Evolutionary conservation across 1,140 invertebrate genomes (phyloP), one percentile per base, ranked within the genome.

Genomic region (Scylla paramamosain): DNA sequence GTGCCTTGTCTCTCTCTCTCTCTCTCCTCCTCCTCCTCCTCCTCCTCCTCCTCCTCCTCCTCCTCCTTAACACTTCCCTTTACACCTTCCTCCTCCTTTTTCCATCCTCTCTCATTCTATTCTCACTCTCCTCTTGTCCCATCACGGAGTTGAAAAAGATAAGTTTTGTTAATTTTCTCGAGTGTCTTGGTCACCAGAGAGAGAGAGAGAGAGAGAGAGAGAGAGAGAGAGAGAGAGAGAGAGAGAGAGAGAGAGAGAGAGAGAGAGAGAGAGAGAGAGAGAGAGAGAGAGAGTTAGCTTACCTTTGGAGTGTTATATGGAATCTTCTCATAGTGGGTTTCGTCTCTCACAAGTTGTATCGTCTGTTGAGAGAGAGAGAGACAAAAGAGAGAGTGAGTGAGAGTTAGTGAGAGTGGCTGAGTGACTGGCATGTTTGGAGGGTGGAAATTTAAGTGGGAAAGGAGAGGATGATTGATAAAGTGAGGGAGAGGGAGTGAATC

Each of bases 271-370:
- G 46, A 10, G 16, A 31, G 59, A 52, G 25, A 91, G 25, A 52
- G 29, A 31, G 48, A 52, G 10, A 59, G 45, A 32, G 45, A 10
- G 29, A 29, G 32, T n/a, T 45, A 39, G 87, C 39, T 46, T 45
- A 82, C 52, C 52, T 83, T 32, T 7, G 67, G 87, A 4, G 46
- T 29, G 59, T 32, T 89, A 39, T 82, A 90, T 59, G 84, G 59
- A 89, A 91, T 94, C 93, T 88, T 88, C 28, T 59, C 93, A 77
- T 87, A 88, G 29, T 87, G 46, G 1, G 59, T 52, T 10, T 92
- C 91, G 25, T 92, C 91, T 28, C 83, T 45, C 48, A 87, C 46
- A 4, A 67, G 46, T 46, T 59, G 84, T 84, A 67, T 32, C 83
- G 84, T 59, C 46, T 87, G 82, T 52, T 46, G 84, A 86, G 48